These are phyloP conservation scores for Muscina levida DNA, from an alignment of 2,888 invertebrate species.

Conservation along the genomic window DNA sequence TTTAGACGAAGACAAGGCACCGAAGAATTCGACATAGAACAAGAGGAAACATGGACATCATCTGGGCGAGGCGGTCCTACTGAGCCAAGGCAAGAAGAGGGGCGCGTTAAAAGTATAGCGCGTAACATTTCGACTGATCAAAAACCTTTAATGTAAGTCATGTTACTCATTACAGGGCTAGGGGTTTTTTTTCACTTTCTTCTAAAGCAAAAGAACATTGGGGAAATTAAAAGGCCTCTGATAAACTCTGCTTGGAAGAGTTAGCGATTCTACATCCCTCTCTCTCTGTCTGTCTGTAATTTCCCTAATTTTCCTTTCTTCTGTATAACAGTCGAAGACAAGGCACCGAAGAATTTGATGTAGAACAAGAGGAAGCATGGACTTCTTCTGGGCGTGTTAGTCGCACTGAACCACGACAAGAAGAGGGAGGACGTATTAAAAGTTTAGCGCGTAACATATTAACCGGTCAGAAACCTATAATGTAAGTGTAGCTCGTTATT, in stretches of 20 bases:
- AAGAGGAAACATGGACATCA: background rate
- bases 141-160: conserved; percentile 73
- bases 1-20: conserved; percentile 73
- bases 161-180: too few species aligned
- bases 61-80: background rate
- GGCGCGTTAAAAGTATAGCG: conserved; percentile 43
- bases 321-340: conserved; percentile 69
- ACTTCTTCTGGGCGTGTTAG: background rate
- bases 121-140: conserved; percentile 19
- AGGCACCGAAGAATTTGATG: conserved; percentile 74
- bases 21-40: conserved; percentile 72
- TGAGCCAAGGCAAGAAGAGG: conserved; percentile 16
- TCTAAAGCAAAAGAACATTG: too few species aligned
- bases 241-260: too few species aligned
- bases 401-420: background rate
- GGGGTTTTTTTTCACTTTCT: too few species aligned
- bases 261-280: too few species aligned
- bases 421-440: conserved; percentile 9
- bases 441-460: conserved; percentile 52
- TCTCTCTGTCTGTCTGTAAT: background rate
- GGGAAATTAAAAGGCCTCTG: too few species aligned
- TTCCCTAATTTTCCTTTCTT: background rate
- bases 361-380: conserved; percentile 72
- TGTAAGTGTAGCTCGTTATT: conserved; percentile 69
- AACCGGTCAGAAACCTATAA: conserved; percentile 66